Conservation (phyloP, 2,888 invertebrate species). For the Calephelis perditalis region DNA sequence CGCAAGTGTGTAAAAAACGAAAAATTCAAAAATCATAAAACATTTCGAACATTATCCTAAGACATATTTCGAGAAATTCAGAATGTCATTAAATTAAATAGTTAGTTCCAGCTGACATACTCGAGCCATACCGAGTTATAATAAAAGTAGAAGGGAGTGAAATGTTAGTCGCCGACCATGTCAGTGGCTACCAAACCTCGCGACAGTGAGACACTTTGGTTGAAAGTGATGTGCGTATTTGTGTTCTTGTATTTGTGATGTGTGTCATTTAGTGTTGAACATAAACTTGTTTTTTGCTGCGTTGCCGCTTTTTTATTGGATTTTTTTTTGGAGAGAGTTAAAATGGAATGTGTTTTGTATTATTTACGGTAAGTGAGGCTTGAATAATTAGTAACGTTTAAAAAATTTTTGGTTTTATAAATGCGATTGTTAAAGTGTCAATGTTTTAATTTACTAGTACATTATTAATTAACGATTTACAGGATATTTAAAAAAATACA, state of each 20-base stretch:
- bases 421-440: too few relatives aligned
- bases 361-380: background rate
- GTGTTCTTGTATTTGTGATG: conserved; percentile 16
- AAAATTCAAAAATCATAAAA: background rate
- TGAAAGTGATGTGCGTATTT: conserved; percentile 14
- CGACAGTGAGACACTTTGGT: conserved; percentile 25
- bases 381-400: too few relatives aligned
- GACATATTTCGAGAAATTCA: conserved; percentile 9
- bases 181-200: conserved; percentile 40
- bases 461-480: too few relatives aligned
- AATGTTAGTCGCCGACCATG: conserved; percentile 35
- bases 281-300: background rate
- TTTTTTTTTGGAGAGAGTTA: conserved; percentile 16
- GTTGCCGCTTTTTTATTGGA: conserved; percentile 8
- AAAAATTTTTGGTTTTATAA: too few relatives aligned
- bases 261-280: conserved; percentile 20
- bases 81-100: conserved; percentile 6
- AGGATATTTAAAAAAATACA: too few relatives aligned
- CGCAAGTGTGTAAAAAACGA: background rate
- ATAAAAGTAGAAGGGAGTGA: conserved; percentile 33
- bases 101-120: conserved; percentile 7
- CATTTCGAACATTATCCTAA: conserved; percentile 1
- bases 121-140: conserved; percentile 9
- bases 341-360: conserved; percentile 2
- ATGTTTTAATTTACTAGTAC: too few relatives aligned